phyloP scores from a whole-genome alignment of 1,140 invertebrate genomes.

The Lepidotrigona ventralis region DNA sequence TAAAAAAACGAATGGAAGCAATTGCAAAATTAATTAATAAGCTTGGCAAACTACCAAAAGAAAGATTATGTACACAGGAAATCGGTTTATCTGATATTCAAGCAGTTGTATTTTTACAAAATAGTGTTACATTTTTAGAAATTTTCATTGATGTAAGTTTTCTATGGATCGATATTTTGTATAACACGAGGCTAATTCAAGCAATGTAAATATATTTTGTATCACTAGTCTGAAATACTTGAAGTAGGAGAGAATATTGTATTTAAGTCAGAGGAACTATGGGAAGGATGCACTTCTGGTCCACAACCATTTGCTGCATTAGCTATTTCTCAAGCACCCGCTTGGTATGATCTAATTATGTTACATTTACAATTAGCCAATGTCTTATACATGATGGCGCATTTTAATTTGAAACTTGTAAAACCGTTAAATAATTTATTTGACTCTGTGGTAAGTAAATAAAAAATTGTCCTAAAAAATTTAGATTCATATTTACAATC shows the following conservation, averaged over 20 bases:
- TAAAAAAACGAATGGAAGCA: conserved; percentile 88
- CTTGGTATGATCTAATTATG: conserved; percentile 88
- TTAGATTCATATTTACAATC: not conserved
- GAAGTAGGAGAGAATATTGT: conserved; percentile 70
- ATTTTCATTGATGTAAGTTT: conserved; percentile 85
- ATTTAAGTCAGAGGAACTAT: conserved; percentile 85
- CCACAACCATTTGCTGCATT: conserved; percentile 86
- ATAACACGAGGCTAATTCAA: not conserved
- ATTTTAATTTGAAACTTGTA: conserved; percentile 87
- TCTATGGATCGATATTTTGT: conserved; percentile 14
- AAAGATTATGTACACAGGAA: conserved; percentile 88
- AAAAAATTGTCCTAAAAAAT: conserved; percentile 22
- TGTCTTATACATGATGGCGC: conserved; percentile 88
- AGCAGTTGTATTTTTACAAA: conserved; percentile 85
- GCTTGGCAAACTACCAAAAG: conserved; percentile 92
- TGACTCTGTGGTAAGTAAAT: conserved; percentile 83
- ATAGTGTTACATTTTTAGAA: conserved; percentile 87
- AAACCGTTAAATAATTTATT: conserved; percentile 89
- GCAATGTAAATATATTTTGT: not conserved
- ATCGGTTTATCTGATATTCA: conserved; percentile 86
- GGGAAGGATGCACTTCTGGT: conserved; percentile 81
- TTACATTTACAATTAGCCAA: conserved; percentile 89
- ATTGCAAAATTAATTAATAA: conserved; percentile 91
- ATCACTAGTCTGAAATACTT: conserved; percentile 68
- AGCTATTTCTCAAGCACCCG: conserved; percentile 87